Base-by-base conservation (phyloP, 2,113 vertebrate genomes). In the Glaucidium brasilianum region DNA sequence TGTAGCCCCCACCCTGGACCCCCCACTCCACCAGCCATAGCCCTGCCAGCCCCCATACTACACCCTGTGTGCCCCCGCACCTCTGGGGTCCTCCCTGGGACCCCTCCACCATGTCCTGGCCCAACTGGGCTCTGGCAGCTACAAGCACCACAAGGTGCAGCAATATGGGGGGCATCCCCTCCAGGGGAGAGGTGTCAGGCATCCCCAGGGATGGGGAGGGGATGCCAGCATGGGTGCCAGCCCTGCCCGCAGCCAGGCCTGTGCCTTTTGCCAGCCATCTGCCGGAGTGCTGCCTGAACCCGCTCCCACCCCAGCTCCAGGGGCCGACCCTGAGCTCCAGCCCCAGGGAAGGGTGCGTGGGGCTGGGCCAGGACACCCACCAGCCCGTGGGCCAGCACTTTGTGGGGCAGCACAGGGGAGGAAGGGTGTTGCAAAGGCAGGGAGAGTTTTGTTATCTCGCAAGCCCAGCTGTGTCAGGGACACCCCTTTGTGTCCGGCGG, bases 401-500 rank as follows among this genome's bases (percentile, higher is more conserved):
- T 1, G 19, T 14, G 49, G 63, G 34, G 25, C 35, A 58, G 27
- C 1, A 0, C 14, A n/a, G 58, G 66, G 41, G 71, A 82, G 41
- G 35, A 49, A 71, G 47, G 78, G 9, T 22, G 37, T 3, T 67
- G 35, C 14, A 43, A 7, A 11, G 34, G 41, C 50, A 49, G 27
- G 62, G 35, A 90, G 11, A 5, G 11, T 37, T 58, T 19, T 37
- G 53, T 20, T 35, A 6, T 74, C 45, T 43, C 0, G 0, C 20
- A 73, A 52, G 72, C 4, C 1, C 4, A 66, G 39, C 35, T 22
- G 7, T 3, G 3, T 4, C 27, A 69, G 58, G 13, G 37, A 18
- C 72, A 53, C 7, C 29, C 23, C 19, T 43, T 19, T 0, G 0
- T 5, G 13, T 39, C 20, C 0, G 0, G 10, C 0, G 2, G 23